Evolutionary conservation across 2,113 vertebrate species (phyloP), one percentile per base, ranked within the genome.

Genomic region (Rhea pennata): DNA sequence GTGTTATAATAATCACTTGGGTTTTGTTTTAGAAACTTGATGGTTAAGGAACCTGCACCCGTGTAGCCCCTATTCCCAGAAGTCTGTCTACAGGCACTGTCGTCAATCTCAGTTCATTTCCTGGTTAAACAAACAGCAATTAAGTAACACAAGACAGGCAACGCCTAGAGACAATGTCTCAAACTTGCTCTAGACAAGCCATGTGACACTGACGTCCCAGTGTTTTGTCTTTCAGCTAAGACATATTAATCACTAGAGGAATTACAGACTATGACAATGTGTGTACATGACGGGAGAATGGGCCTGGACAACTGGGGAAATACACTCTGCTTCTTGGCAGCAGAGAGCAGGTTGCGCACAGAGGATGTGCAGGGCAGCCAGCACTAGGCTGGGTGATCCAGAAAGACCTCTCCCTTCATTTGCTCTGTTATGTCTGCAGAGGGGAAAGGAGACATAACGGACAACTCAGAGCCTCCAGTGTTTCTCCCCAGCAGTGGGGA

Each of bases 51-150:
- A 87, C 70, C 62, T 42, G 58, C 8, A 46, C 44, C 71, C 15
- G 53, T 83, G 12, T 40, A 74, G 77, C 54, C 76, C 67, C 80
- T 90, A 58, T 96, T 98, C 93, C 93, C 95, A 98, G 97, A 97
- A 97, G 85, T 90, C 91, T 81, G 90, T 90, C 96, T 95, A 95
- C n/a, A 84, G 92, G 96, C 71, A 87, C 95, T 92, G 92, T 93
- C 81, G 44, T 97, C 95, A 97, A 16, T 91, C 94, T 81, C 53
- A 20, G 97, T 96, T 97, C 92, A 97, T 97, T 98, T 98, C 97
- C 97, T 97, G 96, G 95, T 98, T 98, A 98, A 98, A 95, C 94
- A 98, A 97, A 97, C 97, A 97, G 94, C 93, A 96, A 89, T 98
- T 98, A 98, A 98, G 97, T 92, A 97, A 97, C 88, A 90, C n/a